Evolutionary conservation across 53 echinoderm and acorn worm genomes (phyloP), one percentile per base, ranked within the genome.

Genomic region (Holothuria leucospilota): DNA sequence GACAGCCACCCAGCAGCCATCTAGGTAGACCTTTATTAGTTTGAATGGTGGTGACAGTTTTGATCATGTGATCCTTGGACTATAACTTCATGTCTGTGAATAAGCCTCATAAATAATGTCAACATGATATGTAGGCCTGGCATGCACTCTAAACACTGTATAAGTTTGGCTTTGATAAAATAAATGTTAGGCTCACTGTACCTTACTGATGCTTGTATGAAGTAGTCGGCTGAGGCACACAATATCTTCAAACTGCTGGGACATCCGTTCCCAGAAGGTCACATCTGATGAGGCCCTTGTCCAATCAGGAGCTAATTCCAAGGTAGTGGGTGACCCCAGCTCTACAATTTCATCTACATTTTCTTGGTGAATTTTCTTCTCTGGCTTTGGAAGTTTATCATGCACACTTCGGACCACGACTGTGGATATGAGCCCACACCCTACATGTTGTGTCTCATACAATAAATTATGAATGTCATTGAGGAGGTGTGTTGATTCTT

Each of bases 181-280:
- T 9, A 40, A 41, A 38, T 4, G 5, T 15, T 13, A n/a, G 46
- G 13, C 29, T 73, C 23, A 23, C 25, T 49, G 26, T 81, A 95
- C 95, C 95, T 94, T 89, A 58, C 85, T 88, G 39, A 95, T 92
- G 79, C 91, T 94, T 82, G 90, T 79, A 49, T 94, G 92, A 15
- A 92, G 85, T 13, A 99, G 84, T 88, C 92, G 90, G 79, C 94
- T 91, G n/a, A 99, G 66, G 1, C 90, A 88, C 89, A 93, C 78
- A 34, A 95, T 60, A 64, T 98, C 95, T 72, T 95, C 86, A 69
- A 95, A 80, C 63, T 95, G 95, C 75, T 94, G 86, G 24, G 93
- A 85, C 23, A 99, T 82, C 40, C 78, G 86, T 15, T 95, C 93
- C 99, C 99, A 99, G 52, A 88, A 81, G 34, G 86, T 82, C 21